These are phyloP conservation scores for Acropora yongei DNA, from an alignment of 64 coral and sea anemone species.

Conservation along the genomic window DNA sequence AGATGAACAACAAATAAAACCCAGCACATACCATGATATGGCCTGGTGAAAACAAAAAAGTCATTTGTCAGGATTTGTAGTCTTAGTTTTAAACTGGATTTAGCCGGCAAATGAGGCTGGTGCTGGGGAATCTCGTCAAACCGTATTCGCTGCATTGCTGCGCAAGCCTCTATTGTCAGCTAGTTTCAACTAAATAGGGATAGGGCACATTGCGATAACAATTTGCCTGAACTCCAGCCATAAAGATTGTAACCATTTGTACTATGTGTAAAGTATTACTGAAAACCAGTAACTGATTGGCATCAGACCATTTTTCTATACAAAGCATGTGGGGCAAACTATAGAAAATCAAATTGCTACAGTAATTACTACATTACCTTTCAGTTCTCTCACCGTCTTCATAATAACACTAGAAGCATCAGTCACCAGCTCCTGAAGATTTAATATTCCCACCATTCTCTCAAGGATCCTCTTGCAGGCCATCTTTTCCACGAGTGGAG, in stretches of 20 bases:
- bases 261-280: neutral
- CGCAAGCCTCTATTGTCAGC: neutral
- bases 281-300: neutral
- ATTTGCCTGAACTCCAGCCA: neutral
- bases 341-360: neutral
- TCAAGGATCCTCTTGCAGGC: slow-evolving; percentile 49
- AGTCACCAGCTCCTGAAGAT: slow-evolving; percentile 42
- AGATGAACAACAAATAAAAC: neutral
- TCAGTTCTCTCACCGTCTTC: slow-evolving; percentile 38
- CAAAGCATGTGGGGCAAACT: neutral
- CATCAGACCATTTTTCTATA: neutral
- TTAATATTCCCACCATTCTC: slow-evolving; percentile 30
- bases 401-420: slow-evolving; percentile 48
- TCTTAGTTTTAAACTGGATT: neutral
- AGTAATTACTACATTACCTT: neutral
- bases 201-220: neutral
- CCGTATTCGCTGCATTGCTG: neutral
- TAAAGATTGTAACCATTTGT: neutral
- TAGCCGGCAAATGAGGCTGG: neutral
- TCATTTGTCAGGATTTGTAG: neutral
- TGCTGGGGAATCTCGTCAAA: neutral
- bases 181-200: neutral
- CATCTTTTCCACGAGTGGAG: slow-evolving; percentile 63
- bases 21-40: neutral
- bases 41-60: neutral